A percentile compares a stretch with the other conserved stretches of the same genome.
These are phyloP conservation scores for Nyctibius grandis DNA, from an alignment of 2,797 vertebrate genomes.

Conservation along the genomic window DNA sequence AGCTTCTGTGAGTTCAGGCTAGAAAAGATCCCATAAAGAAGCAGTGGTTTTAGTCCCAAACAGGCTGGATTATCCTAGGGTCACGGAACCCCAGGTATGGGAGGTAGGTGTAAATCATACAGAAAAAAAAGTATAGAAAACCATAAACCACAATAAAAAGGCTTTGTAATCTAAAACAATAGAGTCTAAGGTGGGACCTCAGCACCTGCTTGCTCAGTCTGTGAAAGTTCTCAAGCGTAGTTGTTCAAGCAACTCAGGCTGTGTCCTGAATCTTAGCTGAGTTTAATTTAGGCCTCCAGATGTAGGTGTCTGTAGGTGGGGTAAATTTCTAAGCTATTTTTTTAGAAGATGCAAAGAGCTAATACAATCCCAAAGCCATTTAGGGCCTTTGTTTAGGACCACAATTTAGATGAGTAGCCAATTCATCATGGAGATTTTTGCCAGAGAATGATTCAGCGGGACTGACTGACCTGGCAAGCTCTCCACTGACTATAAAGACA, in stretches of 20 bases:
- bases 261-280: not conserved
- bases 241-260: not conserved
- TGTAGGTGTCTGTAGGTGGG: not conserved
- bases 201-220: not conserved
- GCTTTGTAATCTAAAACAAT: not conserved
- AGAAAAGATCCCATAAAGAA: not conserved
- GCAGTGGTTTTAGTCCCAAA: not conserved
- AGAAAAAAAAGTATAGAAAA: not conserved
- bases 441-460: rapidly evolving
- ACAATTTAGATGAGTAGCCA: not conserved
- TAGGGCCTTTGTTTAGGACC: no score
- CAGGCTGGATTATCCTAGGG: not conserved
- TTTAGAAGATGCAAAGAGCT: not conserved
- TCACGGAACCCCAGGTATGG: not conserved
- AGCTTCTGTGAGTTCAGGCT: not conserved
- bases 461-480: not conserved
- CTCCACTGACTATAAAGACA: not conserved
- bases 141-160: not conserved
- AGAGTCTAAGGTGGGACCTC: not conserved
- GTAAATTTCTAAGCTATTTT: not conserved
- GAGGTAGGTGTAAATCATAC: not conserved
- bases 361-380: not conserved
- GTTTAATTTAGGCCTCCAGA: not conserved
- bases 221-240: not conserved
- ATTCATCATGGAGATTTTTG: not conserved